Conservation (phyloP, 2,888 invertebrate genomes). For the Lacanobia wlatinum region DNA sequence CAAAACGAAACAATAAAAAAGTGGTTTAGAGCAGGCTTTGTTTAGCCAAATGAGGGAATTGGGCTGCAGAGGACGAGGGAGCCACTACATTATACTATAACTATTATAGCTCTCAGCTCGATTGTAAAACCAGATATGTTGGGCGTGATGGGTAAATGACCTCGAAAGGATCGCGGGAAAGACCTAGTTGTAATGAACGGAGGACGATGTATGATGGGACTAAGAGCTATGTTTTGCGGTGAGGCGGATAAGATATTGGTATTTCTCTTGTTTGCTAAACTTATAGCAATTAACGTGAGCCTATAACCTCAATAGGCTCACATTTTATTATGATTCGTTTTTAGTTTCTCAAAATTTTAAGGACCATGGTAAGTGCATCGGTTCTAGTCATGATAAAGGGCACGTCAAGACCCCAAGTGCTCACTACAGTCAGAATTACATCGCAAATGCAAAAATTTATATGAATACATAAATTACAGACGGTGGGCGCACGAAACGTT, state of each 20-base stretch:
- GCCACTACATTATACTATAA: conserved; percentile 31
- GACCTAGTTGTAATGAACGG: conserved; percentile 16
- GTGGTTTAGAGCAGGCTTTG: conserved; percentile 59
- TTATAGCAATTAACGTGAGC: not conserved
- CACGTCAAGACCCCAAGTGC: not conserved
- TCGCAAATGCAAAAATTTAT: conserved; percentile 25
- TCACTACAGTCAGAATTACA: conserved; percentile 3
- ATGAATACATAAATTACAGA: conserved; percentile 19
- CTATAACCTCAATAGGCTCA: no score
- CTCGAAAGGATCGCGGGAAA: conserved; percentile 45
- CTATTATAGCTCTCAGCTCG: conserved; percentile 38
- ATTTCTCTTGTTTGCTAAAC: not conserved
- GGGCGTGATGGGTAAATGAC: conserved; percentile 52
- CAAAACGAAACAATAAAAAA: conserved; percentile 65
- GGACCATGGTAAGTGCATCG: not conserved
- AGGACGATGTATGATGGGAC: conserved; percentile 15
- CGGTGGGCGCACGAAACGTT: conserved; percentile 41
- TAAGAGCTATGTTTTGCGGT: not conserved
- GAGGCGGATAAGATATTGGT: not conserved
- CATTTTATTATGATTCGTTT: not conserved
- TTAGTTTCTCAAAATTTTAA: not conserved
- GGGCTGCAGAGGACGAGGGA: conserved; percentile 48
- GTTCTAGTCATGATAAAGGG: not conserved
- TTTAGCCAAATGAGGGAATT: conserved; percentile 64
- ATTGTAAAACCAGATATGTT: conserved; percentile 51